Conservation (phyloP, 2,888 invertebrate genomes). For the Coecobrya sp. region DNA sequence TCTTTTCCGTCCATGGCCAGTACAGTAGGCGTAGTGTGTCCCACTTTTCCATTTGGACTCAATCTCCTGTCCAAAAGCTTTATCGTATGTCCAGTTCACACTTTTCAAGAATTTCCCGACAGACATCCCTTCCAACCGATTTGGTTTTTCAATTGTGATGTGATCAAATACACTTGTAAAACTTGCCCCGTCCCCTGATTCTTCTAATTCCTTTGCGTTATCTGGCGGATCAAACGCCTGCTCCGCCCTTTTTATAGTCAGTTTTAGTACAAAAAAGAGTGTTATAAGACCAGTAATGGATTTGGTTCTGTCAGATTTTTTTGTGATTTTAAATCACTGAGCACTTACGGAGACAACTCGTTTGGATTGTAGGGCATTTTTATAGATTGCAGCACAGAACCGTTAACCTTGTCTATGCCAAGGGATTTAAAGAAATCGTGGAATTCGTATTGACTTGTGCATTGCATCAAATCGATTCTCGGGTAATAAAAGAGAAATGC, state of each 20-base stretch:
- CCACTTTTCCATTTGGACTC: conserved; percentile 82
- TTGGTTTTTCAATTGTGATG: conserved; percentile 79
- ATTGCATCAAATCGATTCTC: conserved; percentile 93
- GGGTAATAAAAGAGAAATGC: conserved; percentile 95
- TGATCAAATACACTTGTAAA: conserved; percentile 80
- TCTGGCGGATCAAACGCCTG: conserved; percentile 70
- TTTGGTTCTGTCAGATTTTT: too few species aligned
- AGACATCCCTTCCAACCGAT: conserved; percentile 56
- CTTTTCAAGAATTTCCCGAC: conserved; percentile 82
- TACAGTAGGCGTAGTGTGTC: conserved; percentile 81
- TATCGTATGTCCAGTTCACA: conserved; percentile 80
- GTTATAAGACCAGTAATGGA: neutral
- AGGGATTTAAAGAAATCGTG: conserved; percentile 94
- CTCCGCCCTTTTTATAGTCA: neutral
- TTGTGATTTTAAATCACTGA: neutral
- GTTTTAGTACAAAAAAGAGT: neutral
- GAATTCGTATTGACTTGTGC: conserved; percentile 95
- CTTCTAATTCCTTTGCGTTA: conserved; percentile 78
- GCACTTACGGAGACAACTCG: conserved; percentile 57
- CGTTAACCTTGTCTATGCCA: conserved; percentile 91
- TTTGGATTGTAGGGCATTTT: conserved; percentile 81
- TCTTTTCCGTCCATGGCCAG: conserved; percentile 70
- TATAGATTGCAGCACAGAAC: conserved; percentile 79
- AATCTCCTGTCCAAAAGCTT: conserved; percentile 60
- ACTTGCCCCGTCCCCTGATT: conserved; percentile 67